Percentiles rank a stretch among this genome's conserved stretches.
Conservation (phyloP, 2,888 invertebrate genomes). For the Pomacea canaliculata region DNA sequence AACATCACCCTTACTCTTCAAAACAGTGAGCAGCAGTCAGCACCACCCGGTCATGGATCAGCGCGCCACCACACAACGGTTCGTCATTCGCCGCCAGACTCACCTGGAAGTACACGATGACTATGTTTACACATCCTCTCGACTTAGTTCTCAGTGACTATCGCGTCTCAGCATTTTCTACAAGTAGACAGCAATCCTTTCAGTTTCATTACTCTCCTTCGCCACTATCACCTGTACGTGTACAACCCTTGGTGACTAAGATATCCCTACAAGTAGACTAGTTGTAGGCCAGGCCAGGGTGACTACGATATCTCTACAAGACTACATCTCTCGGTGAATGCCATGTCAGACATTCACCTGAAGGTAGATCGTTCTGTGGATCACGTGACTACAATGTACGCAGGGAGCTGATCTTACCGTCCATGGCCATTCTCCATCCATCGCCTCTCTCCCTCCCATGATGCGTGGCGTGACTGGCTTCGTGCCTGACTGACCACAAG, state of each 20-base stretch:
- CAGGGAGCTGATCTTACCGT: constrained; percentile 37
- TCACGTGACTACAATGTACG: too few relatives aligned
- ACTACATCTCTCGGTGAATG: too few relatives aligned
- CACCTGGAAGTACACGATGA: constrained; percentile 37
- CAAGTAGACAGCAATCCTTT: not conserved
- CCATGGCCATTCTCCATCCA: constrained; percentile 67
- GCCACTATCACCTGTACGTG: not conserved
- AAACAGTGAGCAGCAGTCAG: constrained; percentile 64
- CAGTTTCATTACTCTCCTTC: not conserved
- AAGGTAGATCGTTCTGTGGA: too few relatives aligned
- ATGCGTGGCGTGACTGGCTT: constrained; percentile 43
- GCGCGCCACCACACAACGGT: constrained; percentile 58
- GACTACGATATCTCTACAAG: too few relatives aligned
- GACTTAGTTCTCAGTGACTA: too few relatives aligned
- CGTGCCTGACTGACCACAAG: constrained; percentile 46
- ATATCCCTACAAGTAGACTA: too few relatives aligned
- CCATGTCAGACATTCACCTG: too few relatives aligned
- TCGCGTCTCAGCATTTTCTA: not conserved
- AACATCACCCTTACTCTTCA: not conserved
- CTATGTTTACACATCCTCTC: too few relatives aligned
- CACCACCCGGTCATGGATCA: constrained; percentile 51
- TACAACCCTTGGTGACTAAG: too few relatives aligned
- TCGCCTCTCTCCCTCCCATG: constrained; percentile 65
- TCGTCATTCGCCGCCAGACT: constrained; percentile 40
- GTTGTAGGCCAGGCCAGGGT: too few relatives aligned